Evolutionary conservation across 92 coral and sea anemone genomes (phyloP).

Genomic region (Actinernus sp.): DNA sequence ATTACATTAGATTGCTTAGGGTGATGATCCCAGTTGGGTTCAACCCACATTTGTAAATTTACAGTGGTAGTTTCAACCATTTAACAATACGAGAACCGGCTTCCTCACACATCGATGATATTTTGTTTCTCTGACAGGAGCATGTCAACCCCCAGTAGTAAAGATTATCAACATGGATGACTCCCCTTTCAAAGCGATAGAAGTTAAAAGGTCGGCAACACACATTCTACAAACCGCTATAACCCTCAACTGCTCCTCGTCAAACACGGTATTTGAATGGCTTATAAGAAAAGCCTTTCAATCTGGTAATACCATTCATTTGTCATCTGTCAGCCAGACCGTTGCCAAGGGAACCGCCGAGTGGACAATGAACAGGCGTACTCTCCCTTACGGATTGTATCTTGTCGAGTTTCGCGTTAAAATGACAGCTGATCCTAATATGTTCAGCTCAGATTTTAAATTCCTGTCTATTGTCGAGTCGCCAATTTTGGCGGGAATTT

Average conservation of each 20-base stretch:
- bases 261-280: slow-evolving; percentile 64
- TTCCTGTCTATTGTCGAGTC: slow-evolving; percentile 47
- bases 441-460: slow-evolving; percentile 28
- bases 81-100: too few species aligned
- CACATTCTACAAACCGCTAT: slow-evolving; percentile 49
- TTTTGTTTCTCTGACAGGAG: too few species aligned
- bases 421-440: slow-evolving; percentile 8
- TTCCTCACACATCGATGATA: too few species aligned
- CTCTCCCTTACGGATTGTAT: slow-evolving; percentile 58
- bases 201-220: slow-evolving; percentile 63
- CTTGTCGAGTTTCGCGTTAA: slow-evolving; percentile 62
- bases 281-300: slow-evolving; percentile 17
- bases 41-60: too few species aligned
- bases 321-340: neutral
- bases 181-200: too few species aligned
- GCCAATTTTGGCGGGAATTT: slow-evolving; percentile 56
- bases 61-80: too few species aligned
- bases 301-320: neutral
- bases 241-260: slow-evolving; percentile 41
- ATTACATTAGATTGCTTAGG: too few species aligned
- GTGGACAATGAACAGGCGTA: slow-evolving; percentile 61
- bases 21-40: too few species aligned
- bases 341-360: slow-evolving; percentile 42
- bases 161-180: too few species aligned
- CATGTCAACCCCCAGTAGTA: too few species aligned